Conservation (phyloP, 2,888 invertebrate species). For the Diarsia rubi region DNA sequence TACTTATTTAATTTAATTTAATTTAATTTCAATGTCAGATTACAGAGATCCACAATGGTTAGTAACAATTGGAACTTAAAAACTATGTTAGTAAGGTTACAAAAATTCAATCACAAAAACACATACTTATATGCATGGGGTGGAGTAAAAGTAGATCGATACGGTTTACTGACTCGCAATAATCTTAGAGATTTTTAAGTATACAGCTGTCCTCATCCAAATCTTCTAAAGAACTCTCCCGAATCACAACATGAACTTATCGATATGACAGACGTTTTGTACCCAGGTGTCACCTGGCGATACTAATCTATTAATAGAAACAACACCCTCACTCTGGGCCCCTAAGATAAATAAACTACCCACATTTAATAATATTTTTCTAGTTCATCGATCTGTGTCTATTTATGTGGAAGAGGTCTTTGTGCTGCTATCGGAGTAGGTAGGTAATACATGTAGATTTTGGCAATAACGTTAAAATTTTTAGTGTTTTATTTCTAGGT, state of each 20-base stretch:
- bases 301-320: slow-evolving; percentile 33
- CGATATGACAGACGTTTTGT: slow-evolving; percentile 6
- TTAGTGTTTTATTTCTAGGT: background rate
- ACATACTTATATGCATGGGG: too few species aligned
- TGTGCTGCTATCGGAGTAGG: background rate
- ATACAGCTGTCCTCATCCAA: background rate
- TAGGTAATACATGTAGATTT: background rate
- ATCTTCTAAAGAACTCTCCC: background rate
- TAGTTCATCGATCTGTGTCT: slow-evolving; percentile 29
- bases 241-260: background rate
- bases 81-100: too few species aligned
- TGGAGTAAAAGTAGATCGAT: too few species aligned
- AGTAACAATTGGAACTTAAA: too few species aligned
- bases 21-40: too few species aligned
- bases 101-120: too few species aligned
- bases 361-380: slow-evolving; percentile 41
- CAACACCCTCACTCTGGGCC: slow-evolving; percentile 36
- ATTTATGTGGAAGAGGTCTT: slow-evolving; percentile 37
- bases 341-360: slow-evolving; percentile 52
- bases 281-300: slow-evolving; percentile 52
- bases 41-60: too few species aligned
- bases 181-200: too few species aligned
- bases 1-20: too few species aligned
- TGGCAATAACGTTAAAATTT: background rate
- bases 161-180: background rate